phyloP scores from a whole-genome alignment of 1,140 invertebrate genomes.

The Lethrus apterus region DNA sequence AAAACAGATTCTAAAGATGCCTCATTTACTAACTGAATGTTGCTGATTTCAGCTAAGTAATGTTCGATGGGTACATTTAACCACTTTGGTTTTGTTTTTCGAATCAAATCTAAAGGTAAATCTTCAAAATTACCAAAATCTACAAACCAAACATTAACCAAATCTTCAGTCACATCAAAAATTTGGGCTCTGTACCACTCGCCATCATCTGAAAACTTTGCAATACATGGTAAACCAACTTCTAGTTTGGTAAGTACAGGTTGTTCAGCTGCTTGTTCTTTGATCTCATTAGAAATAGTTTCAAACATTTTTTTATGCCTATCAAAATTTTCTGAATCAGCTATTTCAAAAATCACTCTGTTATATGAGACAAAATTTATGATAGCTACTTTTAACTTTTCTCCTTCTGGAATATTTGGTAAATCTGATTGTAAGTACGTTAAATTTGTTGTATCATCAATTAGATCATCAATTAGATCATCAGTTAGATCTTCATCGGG shows the following conservation, averaged over 20 bases:
- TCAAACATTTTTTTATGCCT: conserved; percentile 11
- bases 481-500: not conserved
- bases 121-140: conserved; percentile 21
- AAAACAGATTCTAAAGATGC: not conserved
- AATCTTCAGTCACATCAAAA: too few species aligned
- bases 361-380: conserved; percentile 17
- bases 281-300: conserved; percentile 15
- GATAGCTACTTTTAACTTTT: conserved; percentile 15
- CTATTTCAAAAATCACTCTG: conserved; percentile 20
- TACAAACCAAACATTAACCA: conserved; percentile 16
- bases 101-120: conserved; percentile 3
- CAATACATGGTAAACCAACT: conserved; percentile 16
- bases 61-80: conserved; percentile 15
- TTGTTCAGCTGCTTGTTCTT: conserved; percentile 1
- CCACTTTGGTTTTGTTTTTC: conserved; percentile 16
- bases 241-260: not conserved
- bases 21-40: conserved; percentile 1
- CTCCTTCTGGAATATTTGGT: not conserved
- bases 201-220: conserved; percentile 14
- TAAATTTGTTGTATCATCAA: not conserved
- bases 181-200: conserved; percentile 21
- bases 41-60: conserved; percentile 5
- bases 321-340: not conserved
- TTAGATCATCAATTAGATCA: not conserved
- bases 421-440: not conserved